Evolutionary conservation across 2,888 invertebrate genomes (phyloP).

Genomic region (Tinea trinotella): DNA sequence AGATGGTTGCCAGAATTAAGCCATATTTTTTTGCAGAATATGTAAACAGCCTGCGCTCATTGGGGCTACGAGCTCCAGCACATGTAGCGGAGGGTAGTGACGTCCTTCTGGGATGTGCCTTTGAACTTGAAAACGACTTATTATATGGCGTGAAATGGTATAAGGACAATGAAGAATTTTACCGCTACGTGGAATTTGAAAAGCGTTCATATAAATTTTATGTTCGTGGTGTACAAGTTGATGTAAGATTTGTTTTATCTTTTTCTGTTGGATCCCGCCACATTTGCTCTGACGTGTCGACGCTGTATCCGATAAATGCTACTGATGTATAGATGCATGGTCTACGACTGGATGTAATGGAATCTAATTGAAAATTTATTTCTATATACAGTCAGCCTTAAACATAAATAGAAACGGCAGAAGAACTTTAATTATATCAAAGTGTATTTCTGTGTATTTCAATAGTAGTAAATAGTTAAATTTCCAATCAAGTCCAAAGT

Average conservation of each 20-base stretch:
- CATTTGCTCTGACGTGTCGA: too few species aligned
- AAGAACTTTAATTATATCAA: not conserved
- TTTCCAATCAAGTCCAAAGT: not conserved
- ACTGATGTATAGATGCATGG: too few species aligned
- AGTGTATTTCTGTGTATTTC: conserved; percentile 1
- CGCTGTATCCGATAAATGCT: too few species aligned
- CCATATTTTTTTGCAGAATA: conserved; percentile 37
- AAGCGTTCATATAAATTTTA: conserved; percentile 81
- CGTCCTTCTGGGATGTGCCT: conserved; percentile 84
- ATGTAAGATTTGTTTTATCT: conserved; percentile 75
- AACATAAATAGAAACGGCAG: not conserved
- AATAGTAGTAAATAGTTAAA: not conserved
- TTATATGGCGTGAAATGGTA: conserved; percentile 94
- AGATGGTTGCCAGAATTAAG: too few species aligned
- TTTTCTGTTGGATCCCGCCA: too few species aligned
- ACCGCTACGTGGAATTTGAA: conserved; percentile 84
- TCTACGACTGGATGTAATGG: too few species aligned
- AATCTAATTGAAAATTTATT: too few species aligned
- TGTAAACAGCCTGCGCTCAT: conserved; percentile 74
- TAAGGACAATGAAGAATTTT: conserved; percentile 88
- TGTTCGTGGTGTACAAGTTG: conserved; percentile 82
- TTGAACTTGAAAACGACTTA: conserved; percentile 81
- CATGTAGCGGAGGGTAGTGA: conserved; percentile 82
- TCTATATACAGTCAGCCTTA: too few species aligned
- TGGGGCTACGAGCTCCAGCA: conserved; percentile 84